Conservation (phyloP, 1,140 invertebrate genomes). For the Trypoxylus dichotomus region DNA sequence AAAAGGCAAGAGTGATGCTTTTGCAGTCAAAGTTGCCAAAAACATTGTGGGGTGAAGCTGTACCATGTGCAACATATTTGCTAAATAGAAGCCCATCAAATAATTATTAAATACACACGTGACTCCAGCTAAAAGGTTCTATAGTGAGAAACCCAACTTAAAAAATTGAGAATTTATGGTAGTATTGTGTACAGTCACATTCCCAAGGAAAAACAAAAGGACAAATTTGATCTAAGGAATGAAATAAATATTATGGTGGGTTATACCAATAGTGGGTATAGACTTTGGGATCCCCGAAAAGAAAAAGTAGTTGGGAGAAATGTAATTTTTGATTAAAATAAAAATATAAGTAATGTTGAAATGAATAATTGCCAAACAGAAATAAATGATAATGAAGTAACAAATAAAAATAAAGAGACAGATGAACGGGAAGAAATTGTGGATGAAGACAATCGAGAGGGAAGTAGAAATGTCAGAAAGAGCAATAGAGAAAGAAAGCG, state of each 20-base stretch:
- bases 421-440: background rate
- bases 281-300: slow-evolving; percentile 39
- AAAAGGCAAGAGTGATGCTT: slow-evolving; percentile 48
- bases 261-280: slow-evolving; percentile 38
- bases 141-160: background rate
- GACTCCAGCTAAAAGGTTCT: background rate
- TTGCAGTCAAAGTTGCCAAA: slow-evolving; percentile 43
- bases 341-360: slow-evolving; percentile 29
- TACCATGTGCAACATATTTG: background rate
- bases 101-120: too few species aligned
- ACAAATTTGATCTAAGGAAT: background rate
- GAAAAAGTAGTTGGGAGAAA: slow-evolving; percentile 41
- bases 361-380: background rate
- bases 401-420: background rate
- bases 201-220: background rate
- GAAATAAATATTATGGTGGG: slow-evolving; percentile 33
- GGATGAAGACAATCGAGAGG: background rate
- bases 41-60: slow-evolving; percentile 53
- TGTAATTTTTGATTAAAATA: too few species aligned
- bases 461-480: background rate
- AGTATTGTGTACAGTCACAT: background rate
- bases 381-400: background rate
- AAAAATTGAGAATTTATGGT: too few species aligned
- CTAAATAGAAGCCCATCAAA: too few species aligned
- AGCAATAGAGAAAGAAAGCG: background rate